Conservation (phyloP, 2,797 vertebrate species). For the Sebastes iracundus region DNA sequence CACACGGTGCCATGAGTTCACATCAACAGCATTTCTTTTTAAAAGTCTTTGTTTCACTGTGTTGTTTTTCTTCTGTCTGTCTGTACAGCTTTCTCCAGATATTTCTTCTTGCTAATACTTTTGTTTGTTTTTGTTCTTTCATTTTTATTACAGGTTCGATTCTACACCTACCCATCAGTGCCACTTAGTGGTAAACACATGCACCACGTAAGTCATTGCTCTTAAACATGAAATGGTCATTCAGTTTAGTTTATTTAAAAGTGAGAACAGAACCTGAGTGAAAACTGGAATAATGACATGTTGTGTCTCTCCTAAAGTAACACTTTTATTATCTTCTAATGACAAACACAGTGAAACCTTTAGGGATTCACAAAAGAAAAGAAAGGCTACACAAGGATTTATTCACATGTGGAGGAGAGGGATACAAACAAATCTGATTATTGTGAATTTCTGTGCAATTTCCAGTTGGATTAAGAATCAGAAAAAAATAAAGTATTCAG, state of each 20-base stretch:
- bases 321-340: background rate
- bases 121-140: slow-evolving; percentile 11
- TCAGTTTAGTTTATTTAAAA: background rate
- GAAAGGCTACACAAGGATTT: background rate
- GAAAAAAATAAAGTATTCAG: background rate
- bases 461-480: background rate
- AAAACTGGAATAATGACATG: background rate
- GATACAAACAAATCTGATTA: background rate
- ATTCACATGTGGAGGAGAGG: background rate
- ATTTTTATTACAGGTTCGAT: slow-evolving; percentile 20
- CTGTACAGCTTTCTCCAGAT: background rate
- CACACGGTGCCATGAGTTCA: slow-evolving; percentile 11
- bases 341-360: background rate
- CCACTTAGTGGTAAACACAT: slow-evolving; percentile 67
- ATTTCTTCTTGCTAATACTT: background rate
- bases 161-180: slow-evolving; percentile 42
- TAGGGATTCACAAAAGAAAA: background rate
- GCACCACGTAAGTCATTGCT: slow-evolving; percentile 7
- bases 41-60: background rate
- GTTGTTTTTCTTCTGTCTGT: background rate
- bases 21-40: background rate
- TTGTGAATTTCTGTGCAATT: background rate
- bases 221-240: background rate
- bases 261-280: background rate
- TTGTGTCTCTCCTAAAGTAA: background rate